A percentile compares a stretch with the other conserved stretches of the same genome.
These are phyloP conservation scores for Troglohyphantes excavatus DNA, from an alignment of 2,888 invertebrate genomes.

Conservation along the genomic window DNA sequence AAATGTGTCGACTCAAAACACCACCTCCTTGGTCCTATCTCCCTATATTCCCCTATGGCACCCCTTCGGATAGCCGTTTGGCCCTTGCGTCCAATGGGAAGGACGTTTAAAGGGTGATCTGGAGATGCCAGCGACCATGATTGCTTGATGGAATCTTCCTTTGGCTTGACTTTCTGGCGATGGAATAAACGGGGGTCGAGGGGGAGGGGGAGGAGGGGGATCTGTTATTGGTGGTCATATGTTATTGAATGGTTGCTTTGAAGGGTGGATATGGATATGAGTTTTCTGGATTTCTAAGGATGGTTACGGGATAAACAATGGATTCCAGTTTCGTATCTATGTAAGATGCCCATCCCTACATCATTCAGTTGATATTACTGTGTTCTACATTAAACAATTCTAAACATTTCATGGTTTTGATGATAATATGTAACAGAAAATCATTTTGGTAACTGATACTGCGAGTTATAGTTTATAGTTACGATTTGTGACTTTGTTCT, in stretches of 20 bases:
- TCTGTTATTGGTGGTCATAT: not conserved
- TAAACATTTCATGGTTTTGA: no score
- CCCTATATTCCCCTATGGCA: not conserved
- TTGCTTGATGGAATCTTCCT: slow-evolving; percentile 49
- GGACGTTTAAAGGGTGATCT: slow-evolving; percentile 51
- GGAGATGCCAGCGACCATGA: slow-evolving; percentile 22
- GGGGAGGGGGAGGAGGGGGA: not conserved
- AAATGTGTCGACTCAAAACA: slow-evolving; percentile 27
- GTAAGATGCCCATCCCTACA: no score
- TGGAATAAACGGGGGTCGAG: not conserved
- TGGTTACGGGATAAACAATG: no score
- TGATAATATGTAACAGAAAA: no score
- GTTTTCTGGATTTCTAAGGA: not conserved
- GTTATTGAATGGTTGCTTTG: not conserved
- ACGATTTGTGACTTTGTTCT: no score
- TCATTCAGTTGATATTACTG: no score
- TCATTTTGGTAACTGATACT: no score
- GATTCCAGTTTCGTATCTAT: no score
- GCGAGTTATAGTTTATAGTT: no score
- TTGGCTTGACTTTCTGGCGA: slow-evolving; percentile 21
- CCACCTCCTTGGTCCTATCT: not conserved
- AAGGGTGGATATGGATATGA: not conserved
- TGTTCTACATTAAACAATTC: no score
- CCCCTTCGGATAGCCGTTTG: slow-evolving; percentile 28
- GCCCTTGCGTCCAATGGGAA: slow-evolving; percentile 29